Base-by-base conservation (phyloP, 2,797 vertebrate species). In the Phrynocephalus vlangalii region DNA sequence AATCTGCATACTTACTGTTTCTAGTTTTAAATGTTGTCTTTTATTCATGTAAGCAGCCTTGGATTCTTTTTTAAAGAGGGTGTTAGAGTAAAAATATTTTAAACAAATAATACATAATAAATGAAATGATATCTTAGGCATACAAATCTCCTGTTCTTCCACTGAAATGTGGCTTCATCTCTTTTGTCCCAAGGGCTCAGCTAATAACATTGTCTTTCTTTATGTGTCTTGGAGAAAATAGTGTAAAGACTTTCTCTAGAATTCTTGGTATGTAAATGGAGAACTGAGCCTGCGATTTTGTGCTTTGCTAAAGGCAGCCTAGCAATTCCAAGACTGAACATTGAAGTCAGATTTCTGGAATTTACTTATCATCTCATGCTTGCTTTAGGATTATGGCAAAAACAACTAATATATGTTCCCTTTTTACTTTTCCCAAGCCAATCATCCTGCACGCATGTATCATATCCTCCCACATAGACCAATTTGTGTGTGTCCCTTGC, bases 401-500 rank as follows among this genome's bases (percentile, higher is more conserved):
- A 33, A 63, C 44, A 30, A 28, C 18, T 20, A 20, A 44, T 28
- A 11, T 33, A n/a, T 79, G 9, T 60, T n/a, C 52, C 11, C 24
- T 28, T 1, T 8, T 15, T 15, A 44, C 6, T 22, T 79, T 86
- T 44, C 26, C 50, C 67, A 86, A 73, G 52, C 38, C 68, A 63
- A 66, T 24, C 15, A 5, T 73, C 70, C 13, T 82, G 70, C 70
- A 66, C 50, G 30, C 24, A 63, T 67, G 30, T 80, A 16, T 68
- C 9, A 68, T 13, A 24, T 52, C 6, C 20, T 18, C 11, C 84
- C 75, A 70, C 33, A 30, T 85, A 90, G 82, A 91, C 3, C 20
- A 87, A 1, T 81, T 82, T 88, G 86, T 85, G 33, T 66, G 30
- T 68, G 30, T 33, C 8, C 18, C 13, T 91, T 94, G 95, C 87